Evolutionary conservation across 2,888 invertebrate genomes (phyloP), one percentile per base, ranked within the genome.

Genomic region (Habrosyne pyritoides): DNA sequence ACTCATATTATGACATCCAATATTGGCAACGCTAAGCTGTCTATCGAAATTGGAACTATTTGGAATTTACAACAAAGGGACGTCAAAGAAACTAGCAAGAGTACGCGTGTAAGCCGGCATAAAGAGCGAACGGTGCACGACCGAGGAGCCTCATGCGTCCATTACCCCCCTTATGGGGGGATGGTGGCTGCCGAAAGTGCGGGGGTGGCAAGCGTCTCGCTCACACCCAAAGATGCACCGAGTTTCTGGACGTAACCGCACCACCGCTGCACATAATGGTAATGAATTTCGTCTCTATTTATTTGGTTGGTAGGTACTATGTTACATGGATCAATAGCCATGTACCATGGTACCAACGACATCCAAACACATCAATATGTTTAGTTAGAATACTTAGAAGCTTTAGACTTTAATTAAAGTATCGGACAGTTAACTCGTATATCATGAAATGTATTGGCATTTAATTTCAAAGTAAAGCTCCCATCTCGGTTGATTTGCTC

Each of bases 81-180:
- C 84, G 84, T 85, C 89, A 90, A 91, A 91, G 91, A 91, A 91
- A 90, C 81, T 85, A 84, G 86, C 87, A 87, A 89, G 89, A 87
- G 87, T 85, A 91, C 89, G 91, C 91, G 88, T 89, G 84, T 86
- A 83, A 81, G 86, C 85, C 78, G 75, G 83, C 86, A 86, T 89
- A 89, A 88, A 89, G 88, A 89, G 86, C 83, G 86, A 79, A 71
- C 81, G 83, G 80, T 78, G 83, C 84, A 85, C 81, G 83, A 81
- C 84, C 83, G 86, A 83, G 82, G 84, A 86, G 87, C 86, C 86
- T 86, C 86, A 81, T 91, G 91, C 91, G 91, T 91, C 91, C 91
- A 90, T 91, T 89, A 89, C 89, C 85, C 84, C 83, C 83, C 66
- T 59, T 61, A 67, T 61, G 71, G 63, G 55, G 60, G 61, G 70